These are phyloP conservation scores for Ceriagrion tenellum DNA, from an alignment of 2,888 invertebrate genomes.

Conservation along the genomic window DNA sequence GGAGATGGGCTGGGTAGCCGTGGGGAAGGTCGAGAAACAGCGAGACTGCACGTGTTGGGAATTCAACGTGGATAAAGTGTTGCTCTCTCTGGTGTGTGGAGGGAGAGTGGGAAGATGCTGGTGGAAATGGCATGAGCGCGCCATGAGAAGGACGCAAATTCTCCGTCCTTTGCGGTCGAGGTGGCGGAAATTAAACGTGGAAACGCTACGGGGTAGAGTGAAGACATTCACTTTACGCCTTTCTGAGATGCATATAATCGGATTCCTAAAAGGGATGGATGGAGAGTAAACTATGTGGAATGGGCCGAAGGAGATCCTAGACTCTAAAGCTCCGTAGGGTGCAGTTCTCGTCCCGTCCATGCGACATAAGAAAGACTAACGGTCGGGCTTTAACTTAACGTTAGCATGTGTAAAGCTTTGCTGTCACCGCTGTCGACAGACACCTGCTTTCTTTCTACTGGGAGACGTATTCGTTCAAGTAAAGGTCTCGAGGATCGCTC, in stretches of 20 bases:
- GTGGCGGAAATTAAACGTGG: constrained; percentile 26
- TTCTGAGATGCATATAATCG: not conserved
- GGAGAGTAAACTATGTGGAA: not conserved
- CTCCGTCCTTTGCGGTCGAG: not conserved
- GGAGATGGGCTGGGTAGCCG: not conserved
- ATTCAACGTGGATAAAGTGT: constrained; percentile 5
- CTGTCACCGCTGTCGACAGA: not conserved
- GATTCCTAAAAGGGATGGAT: not conserved
- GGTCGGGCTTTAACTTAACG: not conserved
- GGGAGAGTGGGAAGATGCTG: not conserved
- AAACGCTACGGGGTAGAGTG: not conserved
- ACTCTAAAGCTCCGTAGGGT: not conserved
- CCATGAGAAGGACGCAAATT: too few relatives aligned
- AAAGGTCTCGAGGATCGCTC: not conserved
- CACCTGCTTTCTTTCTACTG: not conserved
- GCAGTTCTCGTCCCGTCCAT: not conserved
- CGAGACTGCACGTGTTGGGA: constrained; percentile 9
- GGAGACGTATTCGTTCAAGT: not conserved
- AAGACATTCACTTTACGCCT: constrained; percentile 4
- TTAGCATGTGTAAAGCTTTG: not conserved
- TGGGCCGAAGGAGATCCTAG: not conserved
- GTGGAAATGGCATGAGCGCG: too few relatives aligned
- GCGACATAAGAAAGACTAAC: not conserved
- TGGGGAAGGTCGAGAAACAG: not conserved
- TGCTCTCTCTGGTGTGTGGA: not conserved